phyloP scores from a whole-genome alignment of 2,113 vertebrate genomes.

The Odocoileus hemionus region DNA sequence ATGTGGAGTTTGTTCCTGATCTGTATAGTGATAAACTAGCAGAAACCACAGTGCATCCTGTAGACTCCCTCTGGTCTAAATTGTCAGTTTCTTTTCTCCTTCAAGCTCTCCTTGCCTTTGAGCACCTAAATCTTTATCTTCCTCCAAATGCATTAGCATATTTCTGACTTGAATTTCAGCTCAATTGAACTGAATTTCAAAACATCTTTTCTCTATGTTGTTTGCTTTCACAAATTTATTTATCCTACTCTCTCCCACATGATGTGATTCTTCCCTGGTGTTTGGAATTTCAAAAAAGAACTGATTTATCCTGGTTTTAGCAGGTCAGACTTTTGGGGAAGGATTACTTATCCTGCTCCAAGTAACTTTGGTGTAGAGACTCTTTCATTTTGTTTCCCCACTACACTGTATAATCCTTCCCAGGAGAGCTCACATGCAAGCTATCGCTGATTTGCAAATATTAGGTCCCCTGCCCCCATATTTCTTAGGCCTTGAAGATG shows the following conservation, averaged over 20 bases:
- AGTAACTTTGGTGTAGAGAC: background rate
- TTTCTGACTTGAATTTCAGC: background rate
- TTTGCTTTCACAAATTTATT: constrained; percentile 9
- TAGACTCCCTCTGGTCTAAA: background rate
- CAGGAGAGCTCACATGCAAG: background rate
- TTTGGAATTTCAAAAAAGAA: background rate
- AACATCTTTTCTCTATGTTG: constrained; percentile 6
- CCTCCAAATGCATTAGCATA: background rate
- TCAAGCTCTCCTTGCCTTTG: background rate
- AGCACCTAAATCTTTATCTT: background rate
- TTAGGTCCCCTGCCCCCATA: background rate
- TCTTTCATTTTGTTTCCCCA: background rate
- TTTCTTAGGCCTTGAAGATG: background rate
- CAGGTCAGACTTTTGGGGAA: background rate
- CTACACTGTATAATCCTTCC: background rate
- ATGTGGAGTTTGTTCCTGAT: background rate
- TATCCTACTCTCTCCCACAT: background rate
- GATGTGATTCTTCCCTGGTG: background rate
- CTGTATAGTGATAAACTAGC: background rate
- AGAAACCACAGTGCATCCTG: background rate
- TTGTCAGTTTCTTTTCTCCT: constrained; percentile 6
- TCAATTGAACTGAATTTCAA: constrained; percentile 24
- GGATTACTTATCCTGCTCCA: background rate
- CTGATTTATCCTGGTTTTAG: constrained; percentile 12
- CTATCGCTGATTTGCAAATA: background rate